These are phyloP conservation scores for Agonopterix arenella DNA, from an alignment of 2,888 invertebrate genomes.

Conservation along the genomic window DNA sequence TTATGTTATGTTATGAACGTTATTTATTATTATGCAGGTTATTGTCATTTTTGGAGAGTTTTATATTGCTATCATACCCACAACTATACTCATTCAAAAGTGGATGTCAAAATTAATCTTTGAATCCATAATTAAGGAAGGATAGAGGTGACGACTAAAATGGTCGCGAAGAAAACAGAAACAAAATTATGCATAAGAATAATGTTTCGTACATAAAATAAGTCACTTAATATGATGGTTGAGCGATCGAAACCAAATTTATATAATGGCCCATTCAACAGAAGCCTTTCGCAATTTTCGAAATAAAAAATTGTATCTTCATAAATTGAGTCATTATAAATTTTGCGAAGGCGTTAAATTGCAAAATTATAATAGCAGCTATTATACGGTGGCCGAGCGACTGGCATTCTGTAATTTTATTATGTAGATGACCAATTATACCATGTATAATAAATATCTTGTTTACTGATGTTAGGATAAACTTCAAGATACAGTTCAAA, in stretches of 20 bases:
- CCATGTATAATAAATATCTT: no score
- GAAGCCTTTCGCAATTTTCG: slow-evolving; percentile 33
- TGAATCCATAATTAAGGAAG: no score
- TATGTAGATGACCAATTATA: neutral
- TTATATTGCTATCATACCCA: no score
- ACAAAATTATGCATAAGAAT: slow-evolving; percentile 4
- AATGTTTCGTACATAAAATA: slow-evolving; percentile 9
- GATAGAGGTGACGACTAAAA: no score
- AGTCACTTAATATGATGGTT: slow-evolving; percentile 6
- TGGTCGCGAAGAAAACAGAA: slow-evolving; percentile 3
- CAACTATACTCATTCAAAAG: no score
- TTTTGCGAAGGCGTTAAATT: slow-evolving; percentile 62
- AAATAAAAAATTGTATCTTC: slow-evolving; percentile 31
- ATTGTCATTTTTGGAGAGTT: no score
- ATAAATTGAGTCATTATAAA: slow-evolving; percentile 65
- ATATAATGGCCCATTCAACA: slow-evolving; percentile 42
- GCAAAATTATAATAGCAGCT: slow-evolving; percentile 47
- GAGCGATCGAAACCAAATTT: slow-evolving; percentile 33
- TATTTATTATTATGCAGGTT: no score
- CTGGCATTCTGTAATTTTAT: slow-evolving; percentile 18
- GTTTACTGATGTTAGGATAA: no score
- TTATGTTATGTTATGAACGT: no score
- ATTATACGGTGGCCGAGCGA: slow-evolving; percentile 47
- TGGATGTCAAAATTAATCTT: no score
- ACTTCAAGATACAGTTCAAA: no score